These are phyloP conservation scores for Carcina quercana DNA, from an alignment of 2,888 invertebrate genomes.

Conservation along the genomic window DNA sequence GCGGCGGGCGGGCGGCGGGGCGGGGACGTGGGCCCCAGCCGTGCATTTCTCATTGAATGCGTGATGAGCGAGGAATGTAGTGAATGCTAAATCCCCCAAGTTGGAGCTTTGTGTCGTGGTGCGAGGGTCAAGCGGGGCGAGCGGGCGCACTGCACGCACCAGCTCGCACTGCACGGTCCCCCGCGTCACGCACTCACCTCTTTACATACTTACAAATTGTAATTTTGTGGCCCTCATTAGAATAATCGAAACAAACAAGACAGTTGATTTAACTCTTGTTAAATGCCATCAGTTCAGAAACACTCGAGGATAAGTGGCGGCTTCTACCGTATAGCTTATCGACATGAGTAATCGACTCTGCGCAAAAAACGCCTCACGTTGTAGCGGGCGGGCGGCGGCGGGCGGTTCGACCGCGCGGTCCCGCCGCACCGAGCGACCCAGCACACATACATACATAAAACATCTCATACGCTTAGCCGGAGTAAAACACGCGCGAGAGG, in stretches of 20 bases:
- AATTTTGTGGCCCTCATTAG: too few species aligned
- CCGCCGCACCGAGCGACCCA: neutral
- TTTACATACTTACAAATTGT: too few species aligned
- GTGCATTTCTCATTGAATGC: conserved; percentile 33
- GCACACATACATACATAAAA: conserved; percentile 47
- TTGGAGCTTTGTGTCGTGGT: conserved; percentile 4
- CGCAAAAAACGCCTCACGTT: neutral
- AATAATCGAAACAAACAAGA: too few species aligned
- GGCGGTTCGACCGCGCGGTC: neutral
- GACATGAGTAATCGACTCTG: too few species aligned
- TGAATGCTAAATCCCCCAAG: conserved; percentile 44
- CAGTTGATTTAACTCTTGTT: too few species aligned
- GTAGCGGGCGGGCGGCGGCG: neutral
- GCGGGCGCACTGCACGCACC: too few species aligned
- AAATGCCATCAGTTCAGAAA: too few species aligned
- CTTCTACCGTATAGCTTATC: too few species aligned
- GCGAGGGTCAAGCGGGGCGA: conserved; percentile 8
- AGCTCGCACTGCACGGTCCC: too few species aligned
- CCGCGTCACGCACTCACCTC: too few species aligned
- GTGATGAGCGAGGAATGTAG: conserved; percentile 40
- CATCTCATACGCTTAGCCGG: conserved; percentile 42
- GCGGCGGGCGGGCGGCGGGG: conserved; percentile 20
- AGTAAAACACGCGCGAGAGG: conserved; percentile 39
- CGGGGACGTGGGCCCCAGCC: conserved; percentile 3
- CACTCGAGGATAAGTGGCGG: too few species aligned